These are phyloP conservation scores for Anoplius nigerrimus DNA, from an alignment of 2,888 invertebrate genomes.

Conservation along the genomic window DNA sequence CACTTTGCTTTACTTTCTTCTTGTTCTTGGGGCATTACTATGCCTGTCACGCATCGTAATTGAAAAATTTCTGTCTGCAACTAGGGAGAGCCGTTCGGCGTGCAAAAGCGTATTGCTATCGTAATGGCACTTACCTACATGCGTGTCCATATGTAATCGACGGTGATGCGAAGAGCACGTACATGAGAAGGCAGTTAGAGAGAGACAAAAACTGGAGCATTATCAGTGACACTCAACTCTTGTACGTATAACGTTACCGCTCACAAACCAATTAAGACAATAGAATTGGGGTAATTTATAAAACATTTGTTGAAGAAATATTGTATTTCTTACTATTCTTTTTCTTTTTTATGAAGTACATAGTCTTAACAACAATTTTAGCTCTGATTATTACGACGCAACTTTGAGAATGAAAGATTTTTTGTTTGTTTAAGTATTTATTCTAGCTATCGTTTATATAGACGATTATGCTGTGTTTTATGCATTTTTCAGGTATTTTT, in stretches of 20 bases:
- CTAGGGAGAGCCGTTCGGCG: slow-evolving; percentile 12
- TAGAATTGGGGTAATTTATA: no score
- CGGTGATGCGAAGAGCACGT: slow-evolving; percentile 25
- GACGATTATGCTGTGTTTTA: no score
- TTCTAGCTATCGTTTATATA: no score
- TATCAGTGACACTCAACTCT: slow-evolving; percentile 54
- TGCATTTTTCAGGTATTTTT: no score
- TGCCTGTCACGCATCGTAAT: slow-evolving; percentile 21
- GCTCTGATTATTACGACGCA: no score
- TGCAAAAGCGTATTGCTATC: slow-evolving; percentile 32
- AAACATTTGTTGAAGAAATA: no score
- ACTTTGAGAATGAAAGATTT: no score
- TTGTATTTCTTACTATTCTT: no score
- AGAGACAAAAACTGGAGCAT: slow-evolving; percentile 56
- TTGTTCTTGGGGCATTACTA: slow-evolving; percentile 7
- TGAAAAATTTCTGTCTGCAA: slow-evolving; percentile 19
- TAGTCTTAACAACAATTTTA: no score
- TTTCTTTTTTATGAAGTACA: no score
- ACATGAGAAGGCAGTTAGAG: slow-evolving; percentile 43
- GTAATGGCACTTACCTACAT: slow-evolving; percentile 18
- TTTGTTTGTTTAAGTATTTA: no score
- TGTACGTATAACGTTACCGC: neutral
- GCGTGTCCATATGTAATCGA: slow-evolving; percentile 41
- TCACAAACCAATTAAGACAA: neutral
- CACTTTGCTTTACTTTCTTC: no score